A percentile compares a stretch with the other conserved stretches of the same genome.
Conservation (phyloP, 2,797 vertebrate species). For the Platalea minor region DNA sequence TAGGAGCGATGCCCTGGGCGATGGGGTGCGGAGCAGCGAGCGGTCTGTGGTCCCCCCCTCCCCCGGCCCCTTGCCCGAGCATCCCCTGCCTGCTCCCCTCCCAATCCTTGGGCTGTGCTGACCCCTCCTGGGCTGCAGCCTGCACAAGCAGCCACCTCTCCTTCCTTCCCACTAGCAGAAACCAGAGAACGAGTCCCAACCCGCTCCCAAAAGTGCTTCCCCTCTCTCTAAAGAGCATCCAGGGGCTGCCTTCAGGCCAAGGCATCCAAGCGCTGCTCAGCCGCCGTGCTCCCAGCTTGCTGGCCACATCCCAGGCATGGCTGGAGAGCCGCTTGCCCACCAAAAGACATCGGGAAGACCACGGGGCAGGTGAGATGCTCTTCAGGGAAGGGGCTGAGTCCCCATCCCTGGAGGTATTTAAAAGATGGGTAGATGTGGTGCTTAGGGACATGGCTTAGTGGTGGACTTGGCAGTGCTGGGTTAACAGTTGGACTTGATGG, state of each 20-base stretch:
- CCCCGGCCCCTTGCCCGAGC: background rate
- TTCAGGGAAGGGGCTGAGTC: no score
- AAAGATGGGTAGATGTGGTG: no score
- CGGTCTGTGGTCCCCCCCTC: background rate
- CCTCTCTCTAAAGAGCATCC: background rate
- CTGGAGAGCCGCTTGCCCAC: background rate
- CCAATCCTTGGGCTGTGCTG: constrained; percentile 31
- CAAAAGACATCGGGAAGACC: background rate
- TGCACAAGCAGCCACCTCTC: background rate
- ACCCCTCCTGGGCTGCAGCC: constrained; percentile 29
- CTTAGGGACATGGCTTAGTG: no score
- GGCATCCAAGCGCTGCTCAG: background rate
- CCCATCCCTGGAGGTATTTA: no score
- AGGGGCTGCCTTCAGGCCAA: background rate
- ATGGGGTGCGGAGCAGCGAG: accelerated
- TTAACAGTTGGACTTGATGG: no score
- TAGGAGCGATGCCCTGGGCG: background rate
- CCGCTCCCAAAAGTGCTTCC: background rate
- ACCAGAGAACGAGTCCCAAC: background rate
- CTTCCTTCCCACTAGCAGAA: background rate
- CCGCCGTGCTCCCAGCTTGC: background rate
- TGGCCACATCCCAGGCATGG: background rate
- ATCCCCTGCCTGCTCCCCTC: background rate
- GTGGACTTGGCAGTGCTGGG: no score
- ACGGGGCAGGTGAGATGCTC: accelerated